These are phyloP conservation scores for Agrotis ipsilon DNA, from an alignment of 2,888 invertebrate species.

Conservation along the genomic window DNA sequence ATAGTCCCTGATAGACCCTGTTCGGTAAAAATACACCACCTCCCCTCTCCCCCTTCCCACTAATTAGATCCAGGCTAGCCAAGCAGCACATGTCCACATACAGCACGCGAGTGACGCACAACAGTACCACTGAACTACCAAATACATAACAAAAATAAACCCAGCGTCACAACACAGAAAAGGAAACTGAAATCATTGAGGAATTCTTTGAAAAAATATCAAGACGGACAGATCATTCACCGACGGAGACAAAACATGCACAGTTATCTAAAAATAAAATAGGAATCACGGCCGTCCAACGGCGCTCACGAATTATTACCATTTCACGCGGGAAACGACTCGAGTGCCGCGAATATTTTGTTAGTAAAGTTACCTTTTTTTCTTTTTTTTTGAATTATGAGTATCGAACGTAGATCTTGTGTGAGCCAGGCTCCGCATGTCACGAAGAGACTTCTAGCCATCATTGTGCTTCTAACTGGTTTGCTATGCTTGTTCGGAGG, in stretches of 20 bases:
- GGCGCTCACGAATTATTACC: slow-evolving; percentile 62
- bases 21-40: not conserved
- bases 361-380: slow-evolving; percentile 42
- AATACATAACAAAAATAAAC: slow-evolving; percentile 37
- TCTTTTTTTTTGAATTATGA: slow-evolving; percentile 69
- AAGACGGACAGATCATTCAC: slow-evolving; percentile 76
- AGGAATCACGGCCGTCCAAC: slow-evolving; percentile 77
- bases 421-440: slow-evolving; percentile 79
- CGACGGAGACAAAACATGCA: slow-evolving; percentile 80
- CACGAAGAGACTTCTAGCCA: slow-evolving; percentile 80
- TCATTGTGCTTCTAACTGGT: slow-evolving; percentile 81
- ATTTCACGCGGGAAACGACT: slow-evolving; percentile 60
- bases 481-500: slow-evolving; percentile 84
- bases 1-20: not conserved
- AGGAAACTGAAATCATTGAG: slow-evolving; percentile 59
- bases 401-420: slow-evolving; percentile 76
- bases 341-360: slow-evolving; percentile 58
- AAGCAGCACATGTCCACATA: slow-evolving; percentile 7
- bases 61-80: not conserved
- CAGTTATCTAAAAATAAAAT: slow-evolving; percentile 80
- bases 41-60: too few species aligned
- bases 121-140: slow-evolving; percentile 14
- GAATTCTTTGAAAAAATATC: slow-evolving; percentile 63
- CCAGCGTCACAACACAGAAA: slow-evolving; percentile 56
- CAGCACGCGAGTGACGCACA: slow-evolving; percentile 23